Percentiles rank a stretch among this genome's conserved stretches.
Evolutionary conservation across 2,113 vertebrate genomes (phyloP).

Genomic region (Todiramphus chloris): DNA sequence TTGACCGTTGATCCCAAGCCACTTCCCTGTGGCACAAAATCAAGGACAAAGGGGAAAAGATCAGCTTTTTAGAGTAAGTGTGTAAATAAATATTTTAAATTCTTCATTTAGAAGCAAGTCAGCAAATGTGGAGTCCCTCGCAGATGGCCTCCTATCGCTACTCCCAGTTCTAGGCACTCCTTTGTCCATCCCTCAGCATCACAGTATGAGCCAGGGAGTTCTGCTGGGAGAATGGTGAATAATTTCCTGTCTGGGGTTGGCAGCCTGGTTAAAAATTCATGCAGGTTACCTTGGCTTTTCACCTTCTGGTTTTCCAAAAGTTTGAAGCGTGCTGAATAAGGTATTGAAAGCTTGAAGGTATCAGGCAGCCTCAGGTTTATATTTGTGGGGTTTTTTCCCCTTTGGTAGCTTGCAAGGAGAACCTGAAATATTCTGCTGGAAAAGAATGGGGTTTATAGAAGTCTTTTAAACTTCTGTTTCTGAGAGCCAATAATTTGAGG

Average conservation of each 20-base stretch:
- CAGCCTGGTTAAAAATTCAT: constrained; percentile 5
- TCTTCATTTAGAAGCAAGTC: neutral
- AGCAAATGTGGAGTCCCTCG: neutral
- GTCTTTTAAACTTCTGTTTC: neutral
- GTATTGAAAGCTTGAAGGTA: neutral
- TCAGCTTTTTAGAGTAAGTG: neutral
- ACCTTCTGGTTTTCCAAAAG: neutral
- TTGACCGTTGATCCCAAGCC: neutral
- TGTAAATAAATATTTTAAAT: neutral
- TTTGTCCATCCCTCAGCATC: neutral
- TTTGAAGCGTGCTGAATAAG: neutral
- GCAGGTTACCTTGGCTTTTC: neutral
- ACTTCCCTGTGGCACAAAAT: neutral
- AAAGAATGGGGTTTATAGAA: neutral
- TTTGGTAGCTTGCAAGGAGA: neutral
- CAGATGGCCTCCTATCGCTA: neutral
- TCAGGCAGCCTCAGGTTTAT: neutral
- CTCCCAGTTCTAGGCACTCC: neutral
- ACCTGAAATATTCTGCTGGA: neutral
- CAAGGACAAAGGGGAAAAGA: neutral
- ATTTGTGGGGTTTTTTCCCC: neutral
- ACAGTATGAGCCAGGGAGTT: neutral
- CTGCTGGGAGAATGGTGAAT: neutral
- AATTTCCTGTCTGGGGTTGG: neutral
- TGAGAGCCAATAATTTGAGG: neutral